Conservation (phyloP, 2,113 vertebrate genomes). For the Pelecanus crispus region DNA sequence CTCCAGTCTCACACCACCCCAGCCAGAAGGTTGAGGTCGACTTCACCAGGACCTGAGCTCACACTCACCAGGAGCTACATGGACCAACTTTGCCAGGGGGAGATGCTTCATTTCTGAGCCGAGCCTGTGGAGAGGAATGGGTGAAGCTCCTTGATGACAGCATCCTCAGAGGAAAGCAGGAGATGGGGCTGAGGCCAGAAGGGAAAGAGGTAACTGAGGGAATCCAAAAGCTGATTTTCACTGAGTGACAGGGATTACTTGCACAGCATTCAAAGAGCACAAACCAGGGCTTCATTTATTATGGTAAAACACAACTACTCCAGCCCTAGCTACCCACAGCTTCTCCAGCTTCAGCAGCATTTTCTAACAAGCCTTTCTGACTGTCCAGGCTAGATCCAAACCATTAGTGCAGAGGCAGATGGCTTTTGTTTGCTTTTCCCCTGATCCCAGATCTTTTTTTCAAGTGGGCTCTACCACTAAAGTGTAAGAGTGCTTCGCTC, state of each 20-base stretch:
- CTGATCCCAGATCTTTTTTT: neutral
- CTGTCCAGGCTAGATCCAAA: neutral
- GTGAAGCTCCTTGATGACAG: neutral
- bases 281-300: neutral
- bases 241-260: neutral
- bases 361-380: neutral
- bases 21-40: neutral
- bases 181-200: neutral
- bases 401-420: neutral
- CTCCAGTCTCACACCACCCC: too few species aligned
- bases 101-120: neutral
- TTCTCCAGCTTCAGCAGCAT: neutral
- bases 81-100: fast-evolving
- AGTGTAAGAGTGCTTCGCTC: neutral
- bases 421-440: slow-evolving; percentile 21
- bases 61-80: fast-evolving
- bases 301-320: neutral
- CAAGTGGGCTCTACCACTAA: neutral
- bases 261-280: neutral
- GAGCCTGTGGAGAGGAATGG: fast-evolving
- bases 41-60: neutral
- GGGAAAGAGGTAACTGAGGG: neutral
- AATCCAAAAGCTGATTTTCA: neutral
- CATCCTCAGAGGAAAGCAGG: neutral
- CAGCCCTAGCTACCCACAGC: neutral